These are phyloP conservation scores for Potamilus streckersoni DNA, from an alignment of 1,140 invertebrate genomes.

Conservation along the genomic window DNA sequence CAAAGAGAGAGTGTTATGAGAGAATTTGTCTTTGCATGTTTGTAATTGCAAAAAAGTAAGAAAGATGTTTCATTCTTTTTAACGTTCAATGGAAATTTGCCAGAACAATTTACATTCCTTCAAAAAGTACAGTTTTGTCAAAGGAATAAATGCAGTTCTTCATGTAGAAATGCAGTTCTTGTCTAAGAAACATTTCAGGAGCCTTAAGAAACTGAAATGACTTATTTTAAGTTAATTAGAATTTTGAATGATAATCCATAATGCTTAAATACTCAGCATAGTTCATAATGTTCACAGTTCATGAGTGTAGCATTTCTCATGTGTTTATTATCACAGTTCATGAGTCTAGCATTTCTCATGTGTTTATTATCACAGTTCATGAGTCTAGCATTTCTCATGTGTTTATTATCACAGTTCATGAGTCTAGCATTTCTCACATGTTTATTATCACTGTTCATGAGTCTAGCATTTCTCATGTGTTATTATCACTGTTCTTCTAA, in stretches of 20 bases:
- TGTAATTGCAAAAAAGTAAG: too few relatives aligned
- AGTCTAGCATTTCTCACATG: background rate
- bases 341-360: background rate
- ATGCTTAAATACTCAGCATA: background rate
- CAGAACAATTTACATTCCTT: constrained; percentile 4
- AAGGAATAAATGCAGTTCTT: too few relatives aligned
- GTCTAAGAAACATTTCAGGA: background rate
- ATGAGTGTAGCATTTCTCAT: background rate
- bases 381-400: background rate
- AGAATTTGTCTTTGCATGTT: too few relatives aligned
- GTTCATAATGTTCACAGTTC: background rate
- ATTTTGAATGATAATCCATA: background rate
- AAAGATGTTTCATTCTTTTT: too few relatives aligned
- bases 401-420: background rate
- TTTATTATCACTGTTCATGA: background rate
- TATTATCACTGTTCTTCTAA: too few relatives aligned
- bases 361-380: background rate
- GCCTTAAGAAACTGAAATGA: background rate
- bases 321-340: background rate
- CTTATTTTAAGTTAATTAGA: background rate
- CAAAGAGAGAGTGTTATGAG: too few relatives aligned
- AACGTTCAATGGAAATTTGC: constrained; percentile 1
- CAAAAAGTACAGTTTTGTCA: background rate
- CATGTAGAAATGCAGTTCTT: constrained; percentile 1
- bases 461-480: background rate